phyloP scores from a whole-genome alignment of 2,888 invertebrate genomes.

The Andrena trimmerana region DNA sequence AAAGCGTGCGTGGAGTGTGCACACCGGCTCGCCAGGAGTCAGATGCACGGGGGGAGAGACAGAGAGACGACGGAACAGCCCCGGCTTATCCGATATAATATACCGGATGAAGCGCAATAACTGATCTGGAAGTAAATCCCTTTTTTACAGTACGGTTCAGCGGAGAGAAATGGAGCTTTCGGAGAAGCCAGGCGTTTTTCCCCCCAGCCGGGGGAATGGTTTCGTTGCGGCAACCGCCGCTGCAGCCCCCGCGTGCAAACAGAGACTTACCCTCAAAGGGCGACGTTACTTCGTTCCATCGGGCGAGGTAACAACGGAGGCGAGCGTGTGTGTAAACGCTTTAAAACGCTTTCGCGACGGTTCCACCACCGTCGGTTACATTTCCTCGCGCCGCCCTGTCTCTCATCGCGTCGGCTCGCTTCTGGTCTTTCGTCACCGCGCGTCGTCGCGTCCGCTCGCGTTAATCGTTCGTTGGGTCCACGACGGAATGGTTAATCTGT shows the following conservation, averaged over 20 bases:
- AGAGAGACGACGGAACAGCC: slow-evolving; percentile 45
- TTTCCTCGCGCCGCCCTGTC: background rate
- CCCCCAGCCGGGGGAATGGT: slow-evolving; percentile 31
- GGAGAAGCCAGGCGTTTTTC: slow-evolving; percentile 17
- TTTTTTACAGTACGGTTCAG: slow-evolving; percentile 56
- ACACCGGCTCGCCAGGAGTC: slow-evolving; percentile 29
- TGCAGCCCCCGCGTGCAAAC: slow-evolving; percentile 38
- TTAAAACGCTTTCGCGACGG: slow-evolving; percentile 19
- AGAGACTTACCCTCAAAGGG: slow-evolving; percentile 43
- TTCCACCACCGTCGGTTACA: background rate
- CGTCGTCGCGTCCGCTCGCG: background rate
- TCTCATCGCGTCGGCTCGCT: background rate
- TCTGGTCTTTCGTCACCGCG: background rate
- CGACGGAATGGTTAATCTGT: background rate
- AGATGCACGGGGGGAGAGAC: slow-evolving; percentile 14
- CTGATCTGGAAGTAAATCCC: slow-evolving; percentile 66
- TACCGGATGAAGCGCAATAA: slow-evolving; percentile 65
- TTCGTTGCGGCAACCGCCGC: slow-evolving; percentile 34
- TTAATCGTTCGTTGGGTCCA: background rate
- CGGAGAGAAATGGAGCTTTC: slow-evolving; percentile 59
- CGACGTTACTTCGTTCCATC: slow-evolving; percentile 27
- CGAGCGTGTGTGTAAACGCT: slow-evolving; percentile 25
- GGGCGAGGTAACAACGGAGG: background rate
- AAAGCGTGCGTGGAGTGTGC: slow-evolving; percentile 8
- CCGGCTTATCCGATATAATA: slow-evolving; percentile 64